phyloP scores from a whole-genome alignment of 2,888 invertebrate species.

The Tenthredo amoena region DNA sequence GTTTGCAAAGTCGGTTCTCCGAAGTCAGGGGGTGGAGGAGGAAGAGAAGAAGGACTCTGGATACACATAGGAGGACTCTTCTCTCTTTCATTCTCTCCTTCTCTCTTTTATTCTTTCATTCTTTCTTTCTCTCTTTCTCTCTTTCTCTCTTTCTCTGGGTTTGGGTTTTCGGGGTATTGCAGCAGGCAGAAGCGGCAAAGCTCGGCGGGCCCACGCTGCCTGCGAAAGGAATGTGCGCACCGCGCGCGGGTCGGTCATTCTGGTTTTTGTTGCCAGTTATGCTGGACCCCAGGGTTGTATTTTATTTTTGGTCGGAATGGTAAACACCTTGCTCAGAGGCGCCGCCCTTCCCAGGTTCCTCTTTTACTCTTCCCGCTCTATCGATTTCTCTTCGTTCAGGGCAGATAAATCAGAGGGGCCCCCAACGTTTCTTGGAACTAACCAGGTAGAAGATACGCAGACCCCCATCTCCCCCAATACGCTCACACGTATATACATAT shows the following conservation, averaged over 20 bases:
- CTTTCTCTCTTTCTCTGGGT: constrained; percentile 16
- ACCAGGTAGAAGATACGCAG: constrained; percentile 53
- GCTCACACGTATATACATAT: background rate
- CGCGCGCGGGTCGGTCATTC: constrained; percentile 63
- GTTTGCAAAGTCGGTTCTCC: constrained; percentile 43
- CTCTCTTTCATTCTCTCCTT: constrained; percentile 31
- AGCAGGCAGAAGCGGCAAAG: constrained; percentile 50
- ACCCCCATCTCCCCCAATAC: background rate
- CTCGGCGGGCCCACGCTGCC: constrained; percentile 16
- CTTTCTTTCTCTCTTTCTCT: constrained; percentile 29
- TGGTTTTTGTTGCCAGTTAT: constrained; percentile 72
- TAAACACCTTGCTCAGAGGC: constrained; percentile 77
- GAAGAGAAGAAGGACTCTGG: background rate
- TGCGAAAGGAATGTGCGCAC: constrained; percentile 66
- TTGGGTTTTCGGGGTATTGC: constrained; percentile 10
- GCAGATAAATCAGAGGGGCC: constrained; percentile 71
- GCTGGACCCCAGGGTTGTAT: constrained; percentile 66
- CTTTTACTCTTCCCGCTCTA: constrained; percentile 57
- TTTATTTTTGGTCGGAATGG: constrained; percentile 75
- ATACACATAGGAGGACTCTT: background rate
- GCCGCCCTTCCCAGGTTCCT: constrained; percentile 67
- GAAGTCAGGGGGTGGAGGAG: background rate
- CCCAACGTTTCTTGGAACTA: constrained; percentile 70
- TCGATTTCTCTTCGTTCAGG: constrained; percentile 65
- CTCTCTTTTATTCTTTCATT: constrained; percentile 28